phyloP scores from a whole-genome alignment of 2,113 vertebrate species.

The Pampusana beccarii region DNA sequence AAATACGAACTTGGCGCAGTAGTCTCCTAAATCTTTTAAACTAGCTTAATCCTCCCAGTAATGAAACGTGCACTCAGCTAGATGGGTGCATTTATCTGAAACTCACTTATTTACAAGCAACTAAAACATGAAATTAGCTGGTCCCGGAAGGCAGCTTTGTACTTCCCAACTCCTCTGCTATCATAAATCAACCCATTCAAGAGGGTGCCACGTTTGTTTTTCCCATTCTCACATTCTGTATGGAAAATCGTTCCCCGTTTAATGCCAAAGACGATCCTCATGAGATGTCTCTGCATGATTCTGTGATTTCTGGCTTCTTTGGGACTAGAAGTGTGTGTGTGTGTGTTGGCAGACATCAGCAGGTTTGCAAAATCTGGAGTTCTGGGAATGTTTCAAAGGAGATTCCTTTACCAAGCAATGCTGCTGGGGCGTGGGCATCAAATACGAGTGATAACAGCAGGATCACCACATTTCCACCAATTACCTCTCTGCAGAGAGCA shows the following conservation, averaged over 20 bases:
- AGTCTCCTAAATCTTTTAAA: conserved; percentile 61
- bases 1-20: conserved; percentile 3
- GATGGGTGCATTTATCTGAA: conserved; percentile 58
- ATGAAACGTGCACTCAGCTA: conserved; percentile 39
- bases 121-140: conserved; percentile 68
- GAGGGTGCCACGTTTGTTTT: conserved; percentile 65
- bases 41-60: conserved; percentile 47
- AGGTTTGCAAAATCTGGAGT: conserved; percentile 53
- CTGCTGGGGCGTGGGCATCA: neutral
- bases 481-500: neutral
- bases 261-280: conserved; percentile 43
- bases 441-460: neutral
- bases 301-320: conserved; percentile 67
- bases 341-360: conserved; percentile 48
- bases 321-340: neutral
- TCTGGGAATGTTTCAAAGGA: conserved; percentile 47
- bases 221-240: conserved; percentile 59
- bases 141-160: conserved; percentile 38
- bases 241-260: conserved; percentile 48
- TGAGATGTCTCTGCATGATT: conserved; percentile 35
- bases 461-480: neutral
- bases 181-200: conserved; percentile 67
- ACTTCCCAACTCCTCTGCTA: conserved; percentile 24
- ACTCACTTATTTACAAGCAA: conserved; percentile 65
- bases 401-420: conserved; percentile 18